Evolutionary conservation across 2,888 invertebrate genomes (phyloP).

Genomic region (Pantelozetes paolii): DNA sequence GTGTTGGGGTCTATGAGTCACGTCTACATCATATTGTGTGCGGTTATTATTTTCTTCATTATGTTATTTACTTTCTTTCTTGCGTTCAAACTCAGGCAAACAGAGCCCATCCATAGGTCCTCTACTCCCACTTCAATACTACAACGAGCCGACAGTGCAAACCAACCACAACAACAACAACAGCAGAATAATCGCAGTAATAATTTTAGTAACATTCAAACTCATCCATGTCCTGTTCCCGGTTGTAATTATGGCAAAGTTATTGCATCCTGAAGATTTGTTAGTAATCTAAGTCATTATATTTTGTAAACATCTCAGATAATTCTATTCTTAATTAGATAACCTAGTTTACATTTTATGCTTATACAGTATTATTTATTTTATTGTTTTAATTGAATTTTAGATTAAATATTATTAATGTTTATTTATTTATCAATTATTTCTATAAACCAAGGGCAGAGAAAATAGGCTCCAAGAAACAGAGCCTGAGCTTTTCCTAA

Average conservation of each 20-base stretch:
- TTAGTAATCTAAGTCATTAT: too few relatives aligned
- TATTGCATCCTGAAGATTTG: constrained; percentile 11
- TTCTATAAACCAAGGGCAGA: too few relatives aligned
- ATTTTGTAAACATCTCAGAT: too few relatives aligned
- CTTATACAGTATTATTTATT: too few relatives aligned
- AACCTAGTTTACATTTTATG: too few relatives aligned
- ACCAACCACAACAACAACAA: neutral
- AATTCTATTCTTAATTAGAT: too few relatives aligned
- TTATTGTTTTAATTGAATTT: too few relatives aligned
- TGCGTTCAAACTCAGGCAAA: constrained; percentile 36
- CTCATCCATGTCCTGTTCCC: constrained; percentile 41
- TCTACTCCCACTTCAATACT: constrained; percentile 25
- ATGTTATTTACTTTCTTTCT: constrained; percentile 40
- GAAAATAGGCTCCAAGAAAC: too few relatives aligned
- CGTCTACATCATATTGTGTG: constrained; percentile 38
- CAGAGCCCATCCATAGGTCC: constrained; percentile 4
- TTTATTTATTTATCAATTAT: too few relatives aligned
- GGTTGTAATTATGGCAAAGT: constrained; percentile 41
- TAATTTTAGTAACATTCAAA: constrained; percentile 16
- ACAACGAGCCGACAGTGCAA: constrained; percentile 18
- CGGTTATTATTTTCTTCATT: constrained; percentile 38
- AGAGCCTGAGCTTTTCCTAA: too few relatives aligned
- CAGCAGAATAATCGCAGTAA: constrained; percentile 8
- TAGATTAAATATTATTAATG: too few relatives aligned
- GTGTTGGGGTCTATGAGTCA: constrained; percentile 38